These are phyloP conservation scores for Dyspetes luteomarginatus DNA, from an alignment of 2,888 invertebrate genomes.

Conservation along the genomic window DNA sequence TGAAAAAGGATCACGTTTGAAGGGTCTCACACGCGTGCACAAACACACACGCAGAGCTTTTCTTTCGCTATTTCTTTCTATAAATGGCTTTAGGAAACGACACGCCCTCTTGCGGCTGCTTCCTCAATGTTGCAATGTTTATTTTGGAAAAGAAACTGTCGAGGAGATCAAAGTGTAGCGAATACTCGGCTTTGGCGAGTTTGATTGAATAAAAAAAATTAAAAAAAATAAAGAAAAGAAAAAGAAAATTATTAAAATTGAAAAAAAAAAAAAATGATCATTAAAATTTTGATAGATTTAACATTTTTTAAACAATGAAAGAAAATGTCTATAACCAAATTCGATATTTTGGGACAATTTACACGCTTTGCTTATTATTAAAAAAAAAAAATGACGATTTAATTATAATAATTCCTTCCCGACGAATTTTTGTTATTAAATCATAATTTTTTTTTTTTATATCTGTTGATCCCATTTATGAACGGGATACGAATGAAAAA, in stretches of 20 bases:
- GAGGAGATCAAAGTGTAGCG: slow-evolving; percentile 10
- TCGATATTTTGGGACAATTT: not conserved
- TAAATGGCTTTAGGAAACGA: slow-evolving; percentile 82
- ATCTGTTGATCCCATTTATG: no score
- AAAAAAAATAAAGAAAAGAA: not conserved
- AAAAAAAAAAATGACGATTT: not conserved
- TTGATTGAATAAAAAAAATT: not conserved
- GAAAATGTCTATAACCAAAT: not conserved
- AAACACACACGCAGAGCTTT: no score
- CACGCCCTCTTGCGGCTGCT: slow-evolving; percentile 80
- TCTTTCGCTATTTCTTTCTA: slow-evolving; percentile 70
- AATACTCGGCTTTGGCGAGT: not conserved
- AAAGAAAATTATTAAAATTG: not conserved
- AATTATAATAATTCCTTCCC: not conserved
- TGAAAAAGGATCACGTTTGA: slow-evolving; percentile 80
- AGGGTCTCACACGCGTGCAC: slow-evolving; percentile 59
- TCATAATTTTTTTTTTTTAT: slow-evolving; percentile 9
- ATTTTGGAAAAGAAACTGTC: slow-evolving; percentile 24
- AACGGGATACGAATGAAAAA: not conserved
- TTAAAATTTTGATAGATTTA: not conserved
- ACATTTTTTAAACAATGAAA: not conserved
- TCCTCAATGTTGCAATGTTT: slow-evolving; percentile 43
- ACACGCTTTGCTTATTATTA: not conserved
- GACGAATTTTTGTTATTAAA: not conserved
- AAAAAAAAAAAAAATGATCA: not conserved